Conservation (phyloP, 2,113 vertebrate genomes). For the Chaetodon auriga region DNA sequence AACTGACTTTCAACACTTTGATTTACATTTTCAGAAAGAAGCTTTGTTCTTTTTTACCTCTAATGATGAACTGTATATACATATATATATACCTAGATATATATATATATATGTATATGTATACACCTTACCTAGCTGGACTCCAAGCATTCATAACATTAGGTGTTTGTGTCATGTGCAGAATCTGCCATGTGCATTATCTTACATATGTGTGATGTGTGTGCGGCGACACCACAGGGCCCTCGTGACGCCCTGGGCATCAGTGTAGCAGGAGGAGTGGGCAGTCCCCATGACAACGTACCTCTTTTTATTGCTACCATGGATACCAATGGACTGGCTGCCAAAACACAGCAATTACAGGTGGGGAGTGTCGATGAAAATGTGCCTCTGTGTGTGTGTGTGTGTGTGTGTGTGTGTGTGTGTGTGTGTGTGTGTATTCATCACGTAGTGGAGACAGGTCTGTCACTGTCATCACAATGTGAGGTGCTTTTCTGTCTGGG, state of each 20-base stretch:
- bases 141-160: neutral
- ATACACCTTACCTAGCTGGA: neutral
- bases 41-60: neutral
- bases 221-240: slow-evolving; percentile 76
- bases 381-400: neutral
- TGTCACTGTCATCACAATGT: neutral
- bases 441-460: neutral
- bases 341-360: slow-evolving; percentile 91
- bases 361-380: slow-evolving; percentile 68
- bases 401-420: neutral
- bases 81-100: too few relatives aligned
- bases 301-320: slow-evolving; percentile 94
- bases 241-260: slow-evolving; percentile 90
- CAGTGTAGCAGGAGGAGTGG: slow-evolving; percentile 90
- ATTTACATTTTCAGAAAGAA: neutral
- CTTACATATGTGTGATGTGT: slow-evolving; percentile 4
- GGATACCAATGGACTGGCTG: slow-evolving; percentile 91
- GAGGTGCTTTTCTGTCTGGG: neutral
- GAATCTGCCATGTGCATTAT: slow-evolving; percentile 19
- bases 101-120: too few relatives aligned
- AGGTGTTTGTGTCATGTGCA: neutral
- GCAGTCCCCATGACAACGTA: slow-evolving; percentile 91
- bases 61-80: neutral
- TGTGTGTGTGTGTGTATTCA: slow-evolving; percentile 14
- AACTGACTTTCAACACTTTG: neutral